Percentiles rank a stretch among this genome's conserved stretches.
These are phyloP conservation scores for Micromussa lordhowensis DNA, from an alignment of 92 coral and sea anemone genomes.

Conservation along the genomic window DNA sequence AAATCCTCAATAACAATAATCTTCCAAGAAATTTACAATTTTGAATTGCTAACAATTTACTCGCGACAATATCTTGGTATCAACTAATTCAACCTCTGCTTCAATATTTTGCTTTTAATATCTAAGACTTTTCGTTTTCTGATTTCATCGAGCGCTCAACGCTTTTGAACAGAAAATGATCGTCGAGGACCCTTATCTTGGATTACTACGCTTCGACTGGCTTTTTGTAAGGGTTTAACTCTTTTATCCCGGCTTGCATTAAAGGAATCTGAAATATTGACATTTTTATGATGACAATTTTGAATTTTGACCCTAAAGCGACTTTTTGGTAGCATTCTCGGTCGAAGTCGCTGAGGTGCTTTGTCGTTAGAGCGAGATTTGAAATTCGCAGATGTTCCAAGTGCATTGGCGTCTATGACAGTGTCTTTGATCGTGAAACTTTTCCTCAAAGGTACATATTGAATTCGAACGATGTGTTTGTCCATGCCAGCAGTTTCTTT, in stretches of 20 bases:
- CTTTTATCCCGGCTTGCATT: constrained; percentile 3
- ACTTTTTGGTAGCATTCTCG: constrained; percentile 45
- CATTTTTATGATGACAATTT: constrained; percentile 45
- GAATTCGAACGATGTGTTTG: constrained; percentile 23
- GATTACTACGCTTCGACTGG: constrained; percentile 16
- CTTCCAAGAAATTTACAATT: constrained; percentile 18
- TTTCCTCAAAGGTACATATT: constrained; percentile 20
- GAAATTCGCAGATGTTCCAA: background rate
- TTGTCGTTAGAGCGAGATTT: background rate
- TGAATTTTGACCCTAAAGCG: constrained; percentile 50
- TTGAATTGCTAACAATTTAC: background rate
- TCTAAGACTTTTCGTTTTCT: too few relatives aligned
- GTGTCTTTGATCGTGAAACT: constrained; percentile 46
- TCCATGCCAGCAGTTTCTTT: constrained; percentile 3
- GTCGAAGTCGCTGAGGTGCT: background rate
- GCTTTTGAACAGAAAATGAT: constrained; percentile 37
- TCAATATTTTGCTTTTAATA: background rate
- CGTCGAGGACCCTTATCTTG: constrained; percentile 28
- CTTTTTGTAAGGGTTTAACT: constrained; percentile 9
- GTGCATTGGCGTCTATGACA: background rate
- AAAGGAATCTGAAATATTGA: constrained; percentile 38
- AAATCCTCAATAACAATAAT: constrained; percentile 22
- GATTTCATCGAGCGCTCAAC: background rate
- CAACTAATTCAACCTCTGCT: background rate
- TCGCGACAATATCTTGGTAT: background rate